Conservation (phyloP, 2,888 invertebrate genomes). For the Cinara cedri region DNA sequence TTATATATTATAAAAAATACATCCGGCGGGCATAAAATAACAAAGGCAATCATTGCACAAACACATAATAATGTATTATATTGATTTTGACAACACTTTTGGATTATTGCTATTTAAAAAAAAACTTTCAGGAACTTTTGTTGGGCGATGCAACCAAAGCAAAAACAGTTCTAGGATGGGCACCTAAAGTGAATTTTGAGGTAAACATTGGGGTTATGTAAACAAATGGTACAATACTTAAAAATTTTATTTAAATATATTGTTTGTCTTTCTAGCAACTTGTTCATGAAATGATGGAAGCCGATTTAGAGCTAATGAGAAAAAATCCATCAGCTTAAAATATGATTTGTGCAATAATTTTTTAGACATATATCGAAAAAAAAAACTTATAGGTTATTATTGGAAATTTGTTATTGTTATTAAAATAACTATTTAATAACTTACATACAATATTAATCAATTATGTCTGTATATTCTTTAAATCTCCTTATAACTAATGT, state of each 20-base stretch:
- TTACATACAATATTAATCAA: too few species aligned
- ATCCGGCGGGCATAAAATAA: constrained; percentile 54
- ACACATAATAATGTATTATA: constrained; percentile 43
- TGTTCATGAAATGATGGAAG: constrained; percentile 92
- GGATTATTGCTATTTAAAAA: constrained; percentile 40
- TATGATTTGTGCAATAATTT: too few species aligned
- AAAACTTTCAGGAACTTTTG: constrained; percentile 74
- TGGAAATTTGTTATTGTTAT: constrained; percentile 10
- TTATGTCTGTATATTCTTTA: too few species aligned
- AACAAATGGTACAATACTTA: neutral
- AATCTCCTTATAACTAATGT: too few species aligned
- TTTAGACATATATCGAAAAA: too few species aligned
- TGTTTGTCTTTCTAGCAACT: constrained; percentile 69
- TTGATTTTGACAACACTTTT: constrained; percentile 49
- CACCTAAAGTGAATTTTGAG: constrained; percentile 78
- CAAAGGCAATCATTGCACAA: constrained; percentile 50
- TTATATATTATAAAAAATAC: constrained; percentile 43
- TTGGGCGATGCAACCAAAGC: constrained; percentile 95
- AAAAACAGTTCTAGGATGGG: constrained; percentile 83
- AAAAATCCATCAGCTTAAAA: constrained; percentile 83
- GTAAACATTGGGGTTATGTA: constrained; percentile 61
- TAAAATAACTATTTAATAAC: too few species aligned
- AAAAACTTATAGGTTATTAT: neutral
- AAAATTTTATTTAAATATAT: neutral
- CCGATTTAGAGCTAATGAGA: constrained; percentile 90